Percentiles rank a stretch among this genome's conserved stretches.
Conservation (phyloP, 2,888 invertebrate species). For the Loripinus fragilis region DNA sequence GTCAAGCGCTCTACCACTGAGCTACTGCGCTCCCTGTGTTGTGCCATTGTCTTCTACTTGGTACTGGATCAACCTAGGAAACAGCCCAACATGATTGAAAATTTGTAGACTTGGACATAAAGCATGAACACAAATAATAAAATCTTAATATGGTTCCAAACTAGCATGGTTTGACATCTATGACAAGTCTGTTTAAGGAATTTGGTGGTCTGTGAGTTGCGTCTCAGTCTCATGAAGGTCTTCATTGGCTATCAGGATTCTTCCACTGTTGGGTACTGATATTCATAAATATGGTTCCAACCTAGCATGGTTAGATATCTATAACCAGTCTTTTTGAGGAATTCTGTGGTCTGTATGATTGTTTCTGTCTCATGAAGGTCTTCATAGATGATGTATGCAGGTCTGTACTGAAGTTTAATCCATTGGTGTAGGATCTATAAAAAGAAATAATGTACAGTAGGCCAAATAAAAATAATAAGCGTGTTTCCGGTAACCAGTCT, state of each 20-base stretch:
- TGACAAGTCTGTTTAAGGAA: conserved; percentile 62
- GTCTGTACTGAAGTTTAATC: conserved; percentile 66
- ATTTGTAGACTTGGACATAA: too few relatives aligned
- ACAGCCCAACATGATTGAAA: too few relatives aligned
- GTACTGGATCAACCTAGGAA: too few relatives aligned
- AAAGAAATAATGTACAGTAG: not conserved
- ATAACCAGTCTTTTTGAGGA: conserved; percentile 61
- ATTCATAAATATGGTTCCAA: conserved; percentile 75
- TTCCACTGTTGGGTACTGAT: not conserved
- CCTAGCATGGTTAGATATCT: conserved; percentile 62
- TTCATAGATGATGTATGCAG: conserved; percentile 75
- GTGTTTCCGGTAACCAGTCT: too few relatives aligned
- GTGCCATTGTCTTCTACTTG: too few relatives aligned
- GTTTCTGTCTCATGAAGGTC: conserved; percentile 66
- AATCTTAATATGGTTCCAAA: conserved; percentile 76
- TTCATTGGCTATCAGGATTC: not conserved
- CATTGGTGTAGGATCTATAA: conserved; percentile 73
- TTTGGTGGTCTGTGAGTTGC: conserved; percentile 32
- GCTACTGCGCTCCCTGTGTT: too few relatives aligned
- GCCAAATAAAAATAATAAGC: too few relatives aligned
- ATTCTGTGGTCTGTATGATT: conserved; percentile 36
- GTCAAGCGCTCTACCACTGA: too few relatives aligned
- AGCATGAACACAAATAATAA: too few relatives aligned
- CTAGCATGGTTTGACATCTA: conserved; percentile 57
- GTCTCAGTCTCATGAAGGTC: conserved; percentile 64